Percentiles rank a stretch among this genome's conserved stretches.
phyloP scores from a whole-genome alignment of 2,797 vertebrate genomes.

The Cryptoblepharus egeriae region DNA sequence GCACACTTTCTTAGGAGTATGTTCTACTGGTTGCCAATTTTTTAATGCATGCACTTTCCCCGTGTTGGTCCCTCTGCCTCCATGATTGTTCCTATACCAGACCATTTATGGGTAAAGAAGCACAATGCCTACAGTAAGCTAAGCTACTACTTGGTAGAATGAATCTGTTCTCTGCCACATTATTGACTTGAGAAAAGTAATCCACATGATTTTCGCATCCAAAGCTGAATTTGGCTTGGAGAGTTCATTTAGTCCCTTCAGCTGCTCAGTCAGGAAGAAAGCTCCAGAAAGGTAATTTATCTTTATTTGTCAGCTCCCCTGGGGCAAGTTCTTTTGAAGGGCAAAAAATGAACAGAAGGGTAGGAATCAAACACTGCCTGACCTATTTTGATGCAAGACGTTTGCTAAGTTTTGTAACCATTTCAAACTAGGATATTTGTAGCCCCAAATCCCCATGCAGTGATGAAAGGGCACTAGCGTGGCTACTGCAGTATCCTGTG shows the following conservation, averaged over 20 bases:
- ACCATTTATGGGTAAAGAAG: background rate
- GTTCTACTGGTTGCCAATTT: background rate
- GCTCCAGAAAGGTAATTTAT: slow-evolving; percentile 69
- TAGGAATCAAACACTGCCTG: slow-evolving; percentile 59
- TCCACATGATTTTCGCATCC: slow-evolving; percentile 52
- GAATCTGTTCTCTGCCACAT: background rate
- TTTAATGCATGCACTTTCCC: background rate
- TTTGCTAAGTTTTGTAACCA: slow-evolving; percentile 3
- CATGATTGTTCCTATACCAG: too few species aligned
- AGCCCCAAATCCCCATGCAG: too few species aligned
- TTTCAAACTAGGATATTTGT: slow-evolving; percentile 14
- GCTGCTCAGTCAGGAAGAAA: slow-evolving; percentile 65
- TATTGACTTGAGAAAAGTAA: background rate
- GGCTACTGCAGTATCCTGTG: too few species aligned
- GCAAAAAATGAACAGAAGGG: slow-evolving; percentile 60
- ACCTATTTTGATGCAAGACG: slow-evolving; percentile 39
- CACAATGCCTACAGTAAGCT: too few species aligned
- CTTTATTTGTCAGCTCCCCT: slow-evolving; percentile 76
- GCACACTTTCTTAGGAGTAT: background rate
- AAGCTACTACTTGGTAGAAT: background rate
- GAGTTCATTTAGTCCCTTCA: slow-evolving; percentile 66
- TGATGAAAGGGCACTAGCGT: too few species aligned
- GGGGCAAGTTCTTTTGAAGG: slow-evolving; percentile 67
- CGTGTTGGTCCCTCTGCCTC: background rate
- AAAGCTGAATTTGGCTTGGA: slow-evolving; percentile 61